Conservation (phyloP, 2,888 invertebrate genomes). For the Synanthedon formicaeformis region DNA sequence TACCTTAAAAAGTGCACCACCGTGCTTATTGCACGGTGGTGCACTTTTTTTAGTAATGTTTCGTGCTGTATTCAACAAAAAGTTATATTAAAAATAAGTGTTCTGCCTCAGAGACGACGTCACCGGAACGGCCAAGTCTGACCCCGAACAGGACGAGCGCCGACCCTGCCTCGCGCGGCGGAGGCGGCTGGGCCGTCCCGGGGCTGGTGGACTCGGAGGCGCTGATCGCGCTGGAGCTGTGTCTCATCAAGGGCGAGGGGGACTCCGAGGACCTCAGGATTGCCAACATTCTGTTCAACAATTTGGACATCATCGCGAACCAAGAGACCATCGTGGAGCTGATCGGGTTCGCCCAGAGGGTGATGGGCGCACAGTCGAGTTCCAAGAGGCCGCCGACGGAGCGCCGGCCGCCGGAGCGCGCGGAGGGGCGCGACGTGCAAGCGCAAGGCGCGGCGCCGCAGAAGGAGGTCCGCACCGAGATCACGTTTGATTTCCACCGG, state of each 20-base stretch:
- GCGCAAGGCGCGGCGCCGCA: conserved; percentile 78
- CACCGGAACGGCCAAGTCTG: conserved; percentile 28
- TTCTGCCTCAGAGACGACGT: conserved; percentile 14
- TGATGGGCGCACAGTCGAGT: conserved; percentile 34
- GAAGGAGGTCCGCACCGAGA: conserved; percentile 75
- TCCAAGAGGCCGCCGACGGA: background rate
- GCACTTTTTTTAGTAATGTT: no score
- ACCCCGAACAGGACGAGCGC: conserved; percentile 24
- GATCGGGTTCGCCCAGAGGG: conserved; percentile 86
- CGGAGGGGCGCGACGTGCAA: conserved; percentile 78
- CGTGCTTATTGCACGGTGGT: no score
- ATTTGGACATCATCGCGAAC: conserved; percentile 94
- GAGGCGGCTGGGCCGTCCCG: conserved; percentile 73
- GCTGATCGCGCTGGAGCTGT: conserved; percentile 74
- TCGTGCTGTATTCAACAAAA: no score
- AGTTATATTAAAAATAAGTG: background rate
- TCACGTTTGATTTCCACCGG: conserved; percentile 93
- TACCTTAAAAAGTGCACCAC: no score
- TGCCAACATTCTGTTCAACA: conserved; percentile 92
- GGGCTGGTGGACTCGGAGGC: conserved; percentile 86
- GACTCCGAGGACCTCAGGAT: conserved; percentile 74
- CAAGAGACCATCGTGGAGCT: conserved; percentile 96
- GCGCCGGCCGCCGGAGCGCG: background rate
- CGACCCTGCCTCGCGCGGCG: conserved; percentile 15
- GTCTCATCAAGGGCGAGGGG: conserved; percentile 53